Conservation (phyloP, 2,113 vertebrate genomes). For the Poeciliopsis turrubarensis region DNA sequence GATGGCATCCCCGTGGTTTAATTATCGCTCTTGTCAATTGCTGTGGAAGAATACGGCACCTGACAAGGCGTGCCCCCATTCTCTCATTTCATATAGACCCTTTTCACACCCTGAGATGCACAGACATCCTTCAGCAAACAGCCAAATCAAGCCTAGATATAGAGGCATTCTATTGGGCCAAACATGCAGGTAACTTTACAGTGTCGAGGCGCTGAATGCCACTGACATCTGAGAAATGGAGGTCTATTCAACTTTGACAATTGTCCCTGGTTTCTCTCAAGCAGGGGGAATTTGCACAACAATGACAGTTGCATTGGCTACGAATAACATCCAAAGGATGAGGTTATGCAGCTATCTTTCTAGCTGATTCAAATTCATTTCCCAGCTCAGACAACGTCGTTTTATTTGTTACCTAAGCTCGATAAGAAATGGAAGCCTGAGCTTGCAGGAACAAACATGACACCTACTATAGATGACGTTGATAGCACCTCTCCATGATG, state of each 20-base stretch:
- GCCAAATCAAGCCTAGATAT: slow-evolving; percentile 61
- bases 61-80: slow-evolving; percentile 69
- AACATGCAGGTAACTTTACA: slow-evolving; percentile 70
- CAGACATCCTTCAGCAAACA: slow-evolving; percentile 74
- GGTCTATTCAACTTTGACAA: slow-evolving; percentile 72
- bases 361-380: slow-evolving; percentile 45
- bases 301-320: slow-evolving; percentile 62
- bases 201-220: slow-evolving; percentile 60
- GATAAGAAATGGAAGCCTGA: slow-evolving; percentile 25
- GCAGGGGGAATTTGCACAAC: slow-evolving; percentile 72
- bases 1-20: slow-evolving; percentile 75
- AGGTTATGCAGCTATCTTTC: slow-evolving; percentile 60
- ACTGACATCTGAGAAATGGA: slow-evolving; percentile 74
- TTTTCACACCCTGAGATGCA: slow-evolving; percentile 71
- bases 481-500: slow-evolving; percentile 12
- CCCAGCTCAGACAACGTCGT: slow-evolving; percentile 31
- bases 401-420: slow-evolving; percentile 44
- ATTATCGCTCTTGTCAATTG: slow-evolving; percentile 80
- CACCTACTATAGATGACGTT: slow-evolving; percentile 16
- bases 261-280: slow-evolving; percentile 65
- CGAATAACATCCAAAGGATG: slow-evolving; percentile 62
- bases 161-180: slow-evolving; percentile 65
- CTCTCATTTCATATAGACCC: slow-evolving; percentile 61
- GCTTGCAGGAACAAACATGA: slow-evolving; percentile 35
- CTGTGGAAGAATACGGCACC: slow-evolving; percentile 71